Conservation (phyloP, 1,140 invertebrate genomes). For the Andricus grossulariae region DNA sequence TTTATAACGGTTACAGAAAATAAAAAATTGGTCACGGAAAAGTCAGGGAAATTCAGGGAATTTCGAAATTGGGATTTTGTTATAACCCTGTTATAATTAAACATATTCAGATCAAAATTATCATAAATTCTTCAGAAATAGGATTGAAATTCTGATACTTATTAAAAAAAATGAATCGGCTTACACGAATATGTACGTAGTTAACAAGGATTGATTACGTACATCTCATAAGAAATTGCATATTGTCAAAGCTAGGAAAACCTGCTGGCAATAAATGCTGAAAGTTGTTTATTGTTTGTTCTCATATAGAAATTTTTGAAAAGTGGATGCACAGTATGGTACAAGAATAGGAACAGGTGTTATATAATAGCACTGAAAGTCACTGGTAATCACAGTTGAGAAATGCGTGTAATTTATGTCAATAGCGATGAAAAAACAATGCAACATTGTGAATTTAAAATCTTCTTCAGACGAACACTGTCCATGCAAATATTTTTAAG, state of each 20-base stretch:
- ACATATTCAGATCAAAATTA: too few relatives aligned
- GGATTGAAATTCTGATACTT: neutral
- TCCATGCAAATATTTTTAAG: too few relatives aligned
- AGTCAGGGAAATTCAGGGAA: too few relatives aligned
- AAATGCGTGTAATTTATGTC: constrained; percentile 12
- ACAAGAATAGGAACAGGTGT: neutral
- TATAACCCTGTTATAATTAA: too few relatives aligned
- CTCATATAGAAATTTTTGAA: neutral
- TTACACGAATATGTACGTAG: constrained; percentile 12
- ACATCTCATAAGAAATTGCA: constrained; percentile 4
- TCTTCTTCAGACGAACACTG: too few relatives aligned
- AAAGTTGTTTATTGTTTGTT: constrained; percentile 8
- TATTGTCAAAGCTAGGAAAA: neutral
- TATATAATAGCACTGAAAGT: constrained; percentile 14
- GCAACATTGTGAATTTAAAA: neutral
- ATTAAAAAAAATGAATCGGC: neutral
- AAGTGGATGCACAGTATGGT: neutral
- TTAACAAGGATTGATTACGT: constrained; percentile 6
- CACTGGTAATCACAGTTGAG: constrained; percentile 8
- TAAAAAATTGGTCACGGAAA: too few relatives aligned
- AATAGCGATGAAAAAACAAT: neutral
- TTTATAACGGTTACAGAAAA: too few relatives aligned
- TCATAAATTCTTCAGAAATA: neutral
- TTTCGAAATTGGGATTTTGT: too few relatives aligned
- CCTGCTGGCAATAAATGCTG: constrained; percentile 15